These are phyloP conservation scores for Coenobita brevimanus DNA, from an alignment of 1,140 invertebrate genomes.

Conservation along the genomic window DNA sequence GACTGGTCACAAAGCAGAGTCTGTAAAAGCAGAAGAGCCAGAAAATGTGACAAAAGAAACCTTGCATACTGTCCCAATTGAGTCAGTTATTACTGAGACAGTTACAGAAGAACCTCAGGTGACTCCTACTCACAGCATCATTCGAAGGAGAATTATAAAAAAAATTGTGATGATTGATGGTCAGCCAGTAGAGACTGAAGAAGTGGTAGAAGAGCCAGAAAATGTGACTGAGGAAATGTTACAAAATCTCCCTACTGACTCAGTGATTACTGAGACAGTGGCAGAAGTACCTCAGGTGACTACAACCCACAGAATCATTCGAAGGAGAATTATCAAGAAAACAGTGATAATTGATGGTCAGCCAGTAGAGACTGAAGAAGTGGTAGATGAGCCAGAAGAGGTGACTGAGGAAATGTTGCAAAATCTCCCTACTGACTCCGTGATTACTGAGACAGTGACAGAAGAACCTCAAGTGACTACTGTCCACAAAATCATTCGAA, in stretches of 20 bases:
- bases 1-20: not conserved
- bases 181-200: constrained; percentile 31
- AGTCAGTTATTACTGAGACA: not conserved
- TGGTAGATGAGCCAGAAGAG: constrained; percentile 10
- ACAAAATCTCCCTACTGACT: constrained; percentile 1
- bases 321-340: constrained; percentile 12
- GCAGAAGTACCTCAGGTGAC: not conserved
- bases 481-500: not conserved
- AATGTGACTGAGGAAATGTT: constrained; percentile 7
- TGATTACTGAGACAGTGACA: not conserved
- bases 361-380: constrained; percentile 12
- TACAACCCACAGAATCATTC: constrained; percentile 7
- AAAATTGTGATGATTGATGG: constrained; percentile 47
- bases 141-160: constrained; percentile 25
- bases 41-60: not conserved
- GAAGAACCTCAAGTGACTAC: constrained; percentile 11
- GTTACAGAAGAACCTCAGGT: not conserved
- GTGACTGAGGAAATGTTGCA: constrained; percentile 9
- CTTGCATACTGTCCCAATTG: not conserved
- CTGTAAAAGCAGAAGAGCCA: not conserved
- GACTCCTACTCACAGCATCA: not conserved
- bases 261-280: not conserved
- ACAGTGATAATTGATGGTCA: constrained; percentile 14
- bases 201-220: constrained; percentile 44
- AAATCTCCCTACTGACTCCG: no score